Evolutionary conservation across 2,888 invertebrate species (phyloP).

Genomic region (Aplocera efformata): DNA sequence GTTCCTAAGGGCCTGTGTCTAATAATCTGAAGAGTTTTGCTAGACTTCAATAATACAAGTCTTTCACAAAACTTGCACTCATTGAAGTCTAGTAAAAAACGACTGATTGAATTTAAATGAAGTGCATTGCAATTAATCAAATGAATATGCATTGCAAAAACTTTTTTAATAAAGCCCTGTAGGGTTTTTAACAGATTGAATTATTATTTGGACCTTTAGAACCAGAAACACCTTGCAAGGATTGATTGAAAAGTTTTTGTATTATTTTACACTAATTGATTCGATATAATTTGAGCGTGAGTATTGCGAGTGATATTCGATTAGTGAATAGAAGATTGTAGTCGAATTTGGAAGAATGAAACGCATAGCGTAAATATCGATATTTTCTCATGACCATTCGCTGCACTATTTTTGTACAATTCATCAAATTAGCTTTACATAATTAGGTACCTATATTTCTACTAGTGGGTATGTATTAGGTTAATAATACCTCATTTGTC

Average conservation of each 20-base stretch:
- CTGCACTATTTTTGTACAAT: slow-evolving; percentile 60
- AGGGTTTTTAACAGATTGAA: too few relatives aligned
- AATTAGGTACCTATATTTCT: slow-evolving; percentile 39
- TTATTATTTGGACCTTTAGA: too few relatives aligned
- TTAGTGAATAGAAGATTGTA: slow-evolving; percentile 55
- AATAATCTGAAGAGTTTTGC: too few relatives aligned
- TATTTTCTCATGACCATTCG: slow-evolving; percentile 48
- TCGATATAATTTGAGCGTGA: slow-evolving; percentile 14
- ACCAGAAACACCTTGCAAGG: too few relatives aligned
- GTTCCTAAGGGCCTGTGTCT: slow-evolving; percentile 61
- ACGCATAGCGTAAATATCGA: slow-evolving; percentile 57
- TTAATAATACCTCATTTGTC: slow-evolving; percentile 61
- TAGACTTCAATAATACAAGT: too few relatives aligned
- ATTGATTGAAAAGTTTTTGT: too few relatives aligned
- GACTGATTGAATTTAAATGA: too few relatives aligned
- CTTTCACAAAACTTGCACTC: too few relatives aligned
- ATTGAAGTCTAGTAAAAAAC: too few relatives aligned
- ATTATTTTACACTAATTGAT: background rate
- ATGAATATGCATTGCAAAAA: too few relatives aligned
- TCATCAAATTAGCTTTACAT: slow-evolving; percentile 51
- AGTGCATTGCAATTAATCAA: too few relatives aligned
- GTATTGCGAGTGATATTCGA: slow-evolving; percentile 56
- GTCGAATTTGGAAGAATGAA: slow-evolving; percentile 52
- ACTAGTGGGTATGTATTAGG: slow-evolving; percentile 47
- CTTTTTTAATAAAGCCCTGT: too few relatives aligned